Percentiles rank a stretch among this genome's conserved stretches.
These are phyloP conservation scores for Iselma pallidipennis DNA, from an alignment of 2,888 invertebrate genomes.

Conservation along the genomic window DNA sequence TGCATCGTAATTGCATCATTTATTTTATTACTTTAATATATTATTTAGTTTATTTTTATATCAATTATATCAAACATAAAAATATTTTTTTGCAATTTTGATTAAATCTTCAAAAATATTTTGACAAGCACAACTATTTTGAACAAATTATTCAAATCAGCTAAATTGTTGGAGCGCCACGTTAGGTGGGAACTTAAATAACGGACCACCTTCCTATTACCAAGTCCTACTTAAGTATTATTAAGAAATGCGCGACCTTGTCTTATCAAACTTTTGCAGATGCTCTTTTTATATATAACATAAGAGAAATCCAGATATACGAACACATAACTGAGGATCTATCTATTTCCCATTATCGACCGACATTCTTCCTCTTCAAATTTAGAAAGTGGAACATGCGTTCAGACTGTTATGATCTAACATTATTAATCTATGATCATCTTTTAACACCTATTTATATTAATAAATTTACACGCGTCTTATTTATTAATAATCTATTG, in stretches of 20 bases:
- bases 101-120: too few relatives aligned
- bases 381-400: slow-evolving; percentile 48
- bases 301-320: slow-evolving; percentile 36
- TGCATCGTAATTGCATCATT: slow-evolving; percentile 37
- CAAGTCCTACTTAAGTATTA: slow-evolving; percentile 31
- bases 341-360: slow-evolving; percentile 44
- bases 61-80: background rate
- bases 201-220: slow-evolving; percentile 33
- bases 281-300: slow-evolving; percentile 28
- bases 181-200: slow-evolving; percentile 19
- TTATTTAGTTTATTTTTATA: slow-evolving; percentile 2
- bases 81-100: background rate
- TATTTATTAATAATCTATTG: background rate
- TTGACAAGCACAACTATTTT: too few relatives aligned
- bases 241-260: slow-evolving; percentile 35
- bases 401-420: slow-evolving; percentile 34
- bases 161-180: background rate
- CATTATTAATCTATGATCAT: slow-evolving; percentile 17
- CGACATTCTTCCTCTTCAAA: slow-evolving; percentile 39
- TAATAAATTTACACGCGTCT: slow-evolving; percentile 1
- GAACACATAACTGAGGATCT: slow-evolving; percentile 34
- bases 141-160: background rate
- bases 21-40: slow-evolving; percentile 13
- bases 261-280: slow-evolving; percentile 29
- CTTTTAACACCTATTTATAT: background rate